phyloP scores from a whole-genome alignment of 2,888 invertebrate species.

The Parascotia fuliginaria region DNA sequence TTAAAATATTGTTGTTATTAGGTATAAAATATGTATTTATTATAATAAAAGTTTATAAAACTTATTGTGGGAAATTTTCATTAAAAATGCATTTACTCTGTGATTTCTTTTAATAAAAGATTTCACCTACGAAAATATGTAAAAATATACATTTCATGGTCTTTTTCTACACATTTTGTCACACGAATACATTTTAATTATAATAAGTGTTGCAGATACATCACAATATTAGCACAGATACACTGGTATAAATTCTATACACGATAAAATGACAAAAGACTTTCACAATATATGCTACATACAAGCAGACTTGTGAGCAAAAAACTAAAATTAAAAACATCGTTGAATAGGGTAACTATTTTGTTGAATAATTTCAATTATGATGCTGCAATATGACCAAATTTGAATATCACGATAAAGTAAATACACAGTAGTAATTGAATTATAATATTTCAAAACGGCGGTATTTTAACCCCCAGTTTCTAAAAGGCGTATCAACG shows the following conservation, averaged over 20 bases:
- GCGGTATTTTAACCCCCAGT: no score
- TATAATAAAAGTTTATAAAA: slow-evolving; percentile 52
- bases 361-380: neutral
- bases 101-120: slow-evolving; percentile 57
- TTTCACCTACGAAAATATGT: slow-evolving; percentile 57
- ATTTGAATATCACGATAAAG: neutral
- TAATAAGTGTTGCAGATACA: slow-evolving; percentile 34
- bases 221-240: slow-evolving; percentile 41
- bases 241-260: slow-evolving; percentile 35
- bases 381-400: neutral
- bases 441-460: no score
- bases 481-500: no score
- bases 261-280: slow-evolving; percentile 2
- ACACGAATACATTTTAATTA: slow-evolving; percentile 34
- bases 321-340: neutral
- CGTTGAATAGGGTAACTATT: neutral
- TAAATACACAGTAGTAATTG: no score
- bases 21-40: slow-evolving; percentile 48
- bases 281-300: neutral
- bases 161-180: slow-evolving; percentile 42
- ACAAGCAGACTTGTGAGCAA: neutral
- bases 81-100: slow-evolving; percentile 44
- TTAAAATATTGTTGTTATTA: slow-evolving; percentile 31
- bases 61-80: slow-evolving; percentile 34
- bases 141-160: slow-evolving; percentile 54